phyloP scores from a whole-genome alignment of 1,140 invertebrate species.

The Drosophila pectinifera region DNA sequence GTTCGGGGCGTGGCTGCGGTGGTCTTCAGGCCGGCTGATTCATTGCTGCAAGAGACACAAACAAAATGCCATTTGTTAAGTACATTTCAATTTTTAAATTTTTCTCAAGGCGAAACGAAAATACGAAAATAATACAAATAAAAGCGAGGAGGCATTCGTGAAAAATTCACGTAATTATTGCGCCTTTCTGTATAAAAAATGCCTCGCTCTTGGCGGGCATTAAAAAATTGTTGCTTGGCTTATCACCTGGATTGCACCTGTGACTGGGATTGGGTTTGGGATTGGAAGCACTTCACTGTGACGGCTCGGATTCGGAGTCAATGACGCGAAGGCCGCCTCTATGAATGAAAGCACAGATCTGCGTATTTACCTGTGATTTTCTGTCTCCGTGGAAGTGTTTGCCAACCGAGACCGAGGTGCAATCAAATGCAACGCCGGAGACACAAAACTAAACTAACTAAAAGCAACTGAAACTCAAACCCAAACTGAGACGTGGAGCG shows the following conservation, averaged over 20 bases:
- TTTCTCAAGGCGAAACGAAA: constrained; percentile 39
- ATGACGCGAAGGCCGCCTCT: constrained; percentile 63
- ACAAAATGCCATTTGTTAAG: constrained; percentile 46
- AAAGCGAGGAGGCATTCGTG: constrained; percentile 1
- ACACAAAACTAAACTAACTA: constrained; percentile 9
- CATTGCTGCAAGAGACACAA: constrained; percentile 61
- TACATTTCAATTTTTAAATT: constrained; percentile 28
- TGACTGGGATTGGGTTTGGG: constrained; percentile 21
- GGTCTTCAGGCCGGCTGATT: constrained; percentile 57
- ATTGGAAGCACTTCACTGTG: constrained; percentile 30
- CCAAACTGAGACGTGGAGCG: constrained; percentile 21
- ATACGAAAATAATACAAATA: constrained; percentile 1
- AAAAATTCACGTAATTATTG: constrained; percentile 62
- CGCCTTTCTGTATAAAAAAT: constrained; percentile 45
- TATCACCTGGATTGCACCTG: constrained; percentile 34
- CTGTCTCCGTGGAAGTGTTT: constrained; percentile 32
- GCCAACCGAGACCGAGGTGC: constrained; percentile 41
- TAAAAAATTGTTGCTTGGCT: constrained; percentile 45
- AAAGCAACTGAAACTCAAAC: too few species aligned
- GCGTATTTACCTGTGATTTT: constrained; percentile 15
- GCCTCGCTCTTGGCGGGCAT: constrained; percentile 52
- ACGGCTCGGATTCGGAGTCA: constrained; percentile 10
- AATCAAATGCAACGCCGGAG: constrained; percentile 54
- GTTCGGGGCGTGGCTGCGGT: constrained; percentile 9
- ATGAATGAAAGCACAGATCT: constrained; percentile 69